Evolutionary conservation across 2,888 invertebrate species (phyloP), one percentile per base, ranked within the genome.

Genomic region (Blera fallax): DNA sequence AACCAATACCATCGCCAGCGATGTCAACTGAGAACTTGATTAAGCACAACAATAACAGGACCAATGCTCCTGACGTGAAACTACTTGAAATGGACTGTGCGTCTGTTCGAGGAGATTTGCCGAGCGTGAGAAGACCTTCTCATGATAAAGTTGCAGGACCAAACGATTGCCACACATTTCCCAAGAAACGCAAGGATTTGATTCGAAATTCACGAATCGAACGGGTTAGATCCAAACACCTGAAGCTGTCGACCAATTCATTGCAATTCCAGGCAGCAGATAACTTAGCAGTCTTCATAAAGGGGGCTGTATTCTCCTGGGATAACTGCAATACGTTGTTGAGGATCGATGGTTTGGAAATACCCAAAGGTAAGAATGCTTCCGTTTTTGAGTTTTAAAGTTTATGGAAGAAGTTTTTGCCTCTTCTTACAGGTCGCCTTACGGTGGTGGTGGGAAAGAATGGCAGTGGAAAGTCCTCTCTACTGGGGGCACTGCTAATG

Each of bases 401-500:
- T 56, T 65, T 43, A 67, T 60, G 11, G 11, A 40, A 40, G 7
- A 43, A 64, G 11, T n/a, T 37, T 43, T 77, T 72, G 62, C 84
- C 77, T 87, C 78, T 87, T 88, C 77, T 90, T 89, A 52, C 88
- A 94, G 95, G 95, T 29, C 95, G 95, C 90, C 90, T 96, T 45
- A 95, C 95, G 11, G 93, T 96, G 89, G 94, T 98, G 3, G 96
- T 97, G 21, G 97, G 97, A 0, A 93, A 94, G 87, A 96, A 96
- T 64, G 97, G 97, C 7, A 94, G 95, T 80, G 97, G 97, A 2
- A 97, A 97, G 90, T 94, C 95, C 0, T 96, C 97, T 2, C 91
- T 97, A 50, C 90, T 97, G 0, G 94, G 95, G 11, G 96, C 97
- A 0, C 91, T 97, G 45, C 93, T 97, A 3, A 97, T 97, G 70